Conservation (phyloP, 2,888 invertebrate genomes). For the Myopa tessellatipennis region DNA sequence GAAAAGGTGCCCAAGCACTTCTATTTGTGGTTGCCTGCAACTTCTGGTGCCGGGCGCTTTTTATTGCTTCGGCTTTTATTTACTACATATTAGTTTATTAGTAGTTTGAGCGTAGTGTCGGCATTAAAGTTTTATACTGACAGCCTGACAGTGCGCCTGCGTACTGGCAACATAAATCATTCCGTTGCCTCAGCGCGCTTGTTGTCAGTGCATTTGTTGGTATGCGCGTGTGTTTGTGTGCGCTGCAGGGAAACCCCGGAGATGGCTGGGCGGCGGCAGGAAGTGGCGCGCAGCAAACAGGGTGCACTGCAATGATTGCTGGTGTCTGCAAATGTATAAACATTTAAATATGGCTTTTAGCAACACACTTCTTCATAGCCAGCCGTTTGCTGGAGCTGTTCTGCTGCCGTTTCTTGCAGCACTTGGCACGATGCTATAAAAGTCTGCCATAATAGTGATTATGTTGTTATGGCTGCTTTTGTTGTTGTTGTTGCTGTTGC, state of each 20-base stretch:
- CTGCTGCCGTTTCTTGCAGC: neutral
- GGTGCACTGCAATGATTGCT: neutral
- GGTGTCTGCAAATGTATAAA: neutral
- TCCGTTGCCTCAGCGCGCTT: conserved; percentile 44
- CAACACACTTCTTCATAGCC: conserved; percentile 15
- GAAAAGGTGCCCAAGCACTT: too few relatives aligned
- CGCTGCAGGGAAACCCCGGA: neutral
- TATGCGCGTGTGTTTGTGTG: neutral
- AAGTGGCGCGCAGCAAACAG: neutral
- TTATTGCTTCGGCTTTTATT: conserved; percentile 8
- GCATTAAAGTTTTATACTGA: conserved; percentile 49
- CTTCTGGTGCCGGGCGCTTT: neutral
- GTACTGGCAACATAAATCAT: conserved; percentile 65
- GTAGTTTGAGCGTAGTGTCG: conserved; percentile 49
- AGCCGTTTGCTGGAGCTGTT: conserved; percentile 19
- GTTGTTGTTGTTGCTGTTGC: conserved; percentile 8
- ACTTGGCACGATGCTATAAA: conserved; percentile 28
- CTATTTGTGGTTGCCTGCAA: neutral
- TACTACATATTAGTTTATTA: conserved; percentile 49
- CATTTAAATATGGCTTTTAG: conserved; percentile 33
- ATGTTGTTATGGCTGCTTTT: conserved; percentile 32
- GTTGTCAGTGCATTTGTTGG: neutral
- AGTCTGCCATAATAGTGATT: conserved; percentile 39
- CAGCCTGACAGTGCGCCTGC: conserved; percentile 56
- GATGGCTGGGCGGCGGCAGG: neutral